phyloP scores from a whole-genome alignment of 1,140 invertebrate species.

The Agrilus planipennis region DNA sequence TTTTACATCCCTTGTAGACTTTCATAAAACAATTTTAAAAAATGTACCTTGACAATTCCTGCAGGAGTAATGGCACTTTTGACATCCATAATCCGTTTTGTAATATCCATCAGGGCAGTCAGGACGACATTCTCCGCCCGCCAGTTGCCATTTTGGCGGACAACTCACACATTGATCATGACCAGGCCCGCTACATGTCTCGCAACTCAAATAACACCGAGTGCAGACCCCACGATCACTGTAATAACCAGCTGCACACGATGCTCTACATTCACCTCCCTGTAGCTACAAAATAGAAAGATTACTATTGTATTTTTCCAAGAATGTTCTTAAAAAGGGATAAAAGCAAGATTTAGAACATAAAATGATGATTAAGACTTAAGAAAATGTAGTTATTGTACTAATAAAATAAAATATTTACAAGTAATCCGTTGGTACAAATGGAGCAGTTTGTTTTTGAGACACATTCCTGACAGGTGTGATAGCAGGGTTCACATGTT shows the following conservation, averaged over 20 bases:
- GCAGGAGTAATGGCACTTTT: slow-evolving; percentile 75
- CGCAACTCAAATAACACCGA: slow-evolving; percentile 72
- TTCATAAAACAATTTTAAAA: not conserved
- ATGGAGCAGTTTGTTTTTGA: slow-evolving; percentile 65
- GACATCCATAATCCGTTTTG: slow-evolving; percentile 63
- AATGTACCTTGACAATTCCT: slow-evolving; percentile 60
- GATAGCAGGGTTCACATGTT: slow-evolving; percentile 60
- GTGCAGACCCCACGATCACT: slow-evolving; percentile 68
- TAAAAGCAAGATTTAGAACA: too few species aligned
- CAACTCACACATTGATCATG: slow-evolving; percentile 75
- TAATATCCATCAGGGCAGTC: slow-evolving; percentile 77
- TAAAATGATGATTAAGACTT: too few species aligned
- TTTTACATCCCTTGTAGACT: too few species aligned
- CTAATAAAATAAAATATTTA: too few species aligned
- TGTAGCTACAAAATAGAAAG: slow-evolving; percentile 44
- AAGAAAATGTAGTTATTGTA: too few species aligned
- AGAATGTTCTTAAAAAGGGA: too few species aligned
- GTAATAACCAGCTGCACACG: slow-evolving; percentile 68
- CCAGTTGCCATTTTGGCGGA: slow-evolving; percentile 59
- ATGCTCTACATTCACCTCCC: slow-evolving; percentile 62
- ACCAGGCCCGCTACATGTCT: slow-evolving; percentile 66
- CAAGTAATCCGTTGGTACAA: slow-evolving; percentile 55
- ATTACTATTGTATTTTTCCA: too few species aligned
- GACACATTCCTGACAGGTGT: slow-evolving; percentile 64
- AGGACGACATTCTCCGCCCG: slow-evolving; percentile 67